Percentiles rank a stretch among this genome's conserved stretches.
These are phyloP conservation scores for Hydrotaea cyrtoneurina DNA, from an alignment of 2,888 invertebrate genomes.

Conservation along the genomic window DNA sequence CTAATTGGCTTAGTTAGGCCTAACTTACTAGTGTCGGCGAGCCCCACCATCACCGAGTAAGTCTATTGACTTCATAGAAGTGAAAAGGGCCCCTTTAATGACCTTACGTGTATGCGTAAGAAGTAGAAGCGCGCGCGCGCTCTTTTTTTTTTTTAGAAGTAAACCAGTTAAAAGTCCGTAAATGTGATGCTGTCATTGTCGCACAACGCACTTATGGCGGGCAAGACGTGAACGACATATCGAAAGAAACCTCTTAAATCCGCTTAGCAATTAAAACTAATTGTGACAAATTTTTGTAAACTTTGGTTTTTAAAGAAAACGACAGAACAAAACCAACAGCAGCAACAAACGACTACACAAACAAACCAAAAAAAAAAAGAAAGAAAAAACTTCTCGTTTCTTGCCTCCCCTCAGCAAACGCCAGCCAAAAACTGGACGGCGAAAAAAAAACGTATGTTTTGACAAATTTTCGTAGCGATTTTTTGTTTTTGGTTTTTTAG, in stretches of 20 bases:
- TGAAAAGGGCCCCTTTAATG: conserved; percentile 38
- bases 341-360: not conserved
- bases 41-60: not conserved
- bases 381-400: conserved; percentile 14
- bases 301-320: not conserved
- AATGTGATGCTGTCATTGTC: not conserved
- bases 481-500: conserved; percentile 26
- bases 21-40: not conserved
- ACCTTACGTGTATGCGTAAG: conserved; percentile 29
- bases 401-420: not conserved
- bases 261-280: conserved; percentile 60
- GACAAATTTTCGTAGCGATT: conserved; percentile 27
- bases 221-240: not conserved
- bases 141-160: not conserved
- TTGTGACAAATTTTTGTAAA: conserved; percentile 60
- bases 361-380: too few relatives aligned
- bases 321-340: not conserved
- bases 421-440: not conserved
- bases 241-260: conserved; percentile 43
- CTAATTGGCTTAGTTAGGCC: conserved; percentile 39
- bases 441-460: conserved; percentile 1
- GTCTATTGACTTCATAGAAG: not conserved
- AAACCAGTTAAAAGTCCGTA: conserved; percentile 28
- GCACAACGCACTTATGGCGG: not conserved
- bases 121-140: not conserved